Evolutionary conservation across 1,140 invertebrate genomes (phyloP).

Genomic region (Drosophila carrolli): DNA sequence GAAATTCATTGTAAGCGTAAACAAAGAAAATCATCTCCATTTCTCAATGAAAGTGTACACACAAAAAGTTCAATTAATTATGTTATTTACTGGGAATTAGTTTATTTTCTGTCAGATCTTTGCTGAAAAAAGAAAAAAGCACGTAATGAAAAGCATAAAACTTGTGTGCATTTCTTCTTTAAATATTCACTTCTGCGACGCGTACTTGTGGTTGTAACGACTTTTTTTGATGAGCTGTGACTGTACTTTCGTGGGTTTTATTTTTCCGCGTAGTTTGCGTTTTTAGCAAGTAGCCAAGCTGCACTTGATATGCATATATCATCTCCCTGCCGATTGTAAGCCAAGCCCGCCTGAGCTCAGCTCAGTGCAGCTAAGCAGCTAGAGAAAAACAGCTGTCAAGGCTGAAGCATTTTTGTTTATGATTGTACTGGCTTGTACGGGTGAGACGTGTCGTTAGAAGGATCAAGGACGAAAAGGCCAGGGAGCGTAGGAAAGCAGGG

Average conservation of each 20-base stretch:
- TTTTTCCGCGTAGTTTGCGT: conserved; percentile 14
- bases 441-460: conserved; percentile 19
- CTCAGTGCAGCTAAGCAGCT: conserved; percentile 36
- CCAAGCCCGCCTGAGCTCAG: conserved; percentile 23
- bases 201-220: background rate
- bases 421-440: conserved; percentile 59
- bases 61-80: no score
- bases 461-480: background rate
- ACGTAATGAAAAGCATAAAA: no score
- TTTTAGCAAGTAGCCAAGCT: conserved; percentile 28
- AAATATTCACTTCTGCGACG: conserved; percentile 1
- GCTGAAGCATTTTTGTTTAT: conserved; percentile 65
- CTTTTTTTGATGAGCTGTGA: conserved; percentile 6
- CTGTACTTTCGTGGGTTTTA: conserved; percentile 10
- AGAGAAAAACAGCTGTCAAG: conserved; percentile 59
- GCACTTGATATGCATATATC: conserved; percentile 44
- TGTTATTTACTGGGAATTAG: no score
- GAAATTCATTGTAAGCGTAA: no score
- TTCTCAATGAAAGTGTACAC: no score
- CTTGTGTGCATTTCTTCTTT: background rate
- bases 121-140: no score
- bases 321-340: conserved; percentile 50
- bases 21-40: no score
- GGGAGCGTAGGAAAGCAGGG: conserved; percentile 8
- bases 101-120: no score